These are phyloP conservation scores for Micrastur ruficollis DNA, from an alignment of 2,797 vertebrate species.

Conservation along the genomic window DNA sequence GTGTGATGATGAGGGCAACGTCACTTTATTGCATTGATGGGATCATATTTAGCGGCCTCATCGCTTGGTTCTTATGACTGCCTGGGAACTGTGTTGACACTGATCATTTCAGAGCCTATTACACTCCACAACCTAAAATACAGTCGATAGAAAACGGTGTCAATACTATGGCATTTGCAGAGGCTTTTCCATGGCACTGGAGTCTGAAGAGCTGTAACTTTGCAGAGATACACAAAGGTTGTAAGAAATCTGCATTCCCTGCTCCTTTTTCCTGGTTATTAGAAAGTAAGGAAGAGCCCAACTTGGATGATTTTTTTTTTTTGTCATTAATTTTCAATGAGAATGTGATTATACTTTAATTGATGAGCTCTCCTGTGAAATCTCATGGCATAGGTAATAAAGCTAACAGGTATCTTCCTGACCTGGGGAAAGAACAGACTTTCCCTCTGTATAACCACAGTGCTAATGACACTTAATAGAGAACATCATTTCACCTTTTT, in stretches of 20 bases:
- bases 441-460: not conserved
- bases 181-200: slow-evolving; percentile 29
- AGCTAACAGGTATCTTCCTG: slow-evolving; percentile 51
- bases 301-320: not conserved
- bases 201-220: not conserved
- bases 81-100: slow-evolving; percentile 37
- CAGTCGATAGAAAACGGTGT: not conserved
- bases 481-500: not conserved
- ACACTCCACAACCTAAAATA: slow-evolving; percentile 20
- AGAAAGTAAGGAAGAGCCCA: slow-evolving; percentile 30
- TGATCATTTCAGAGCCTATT: slow-evolving; percentile 30
- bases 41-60: slow-evolving; percentile 39
- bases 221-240: slow-evolving; percentile 41
- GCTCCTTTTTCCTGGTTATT: slow-evolving; percentile 21
- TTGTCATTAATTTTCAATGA: slow-evolving; percentile 38
- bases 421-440: slow-evolving; percentile 24
- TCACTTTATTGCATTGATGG: slow-evolving; percentile 55
- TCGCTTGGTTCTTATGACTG: slow-evolving; percentile 41
- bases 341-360: slow-evolving; percentile 41
- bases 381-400: slow-evolving; percentile 19
- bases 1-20: not conserved
- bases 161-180: not conserved
- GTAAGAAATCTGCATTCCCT: slow-evolving; percentile 41
- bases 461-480: slow-evolving; percentile 22
- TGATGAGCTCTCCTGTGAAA: slow-evolving; percentile 56